A percentile compares a stretch with the other conserved stretches of the same genome.
Conservation (phyloP, 2,113 vertebrate species). For the Sebastes fasciatus region DNA sequence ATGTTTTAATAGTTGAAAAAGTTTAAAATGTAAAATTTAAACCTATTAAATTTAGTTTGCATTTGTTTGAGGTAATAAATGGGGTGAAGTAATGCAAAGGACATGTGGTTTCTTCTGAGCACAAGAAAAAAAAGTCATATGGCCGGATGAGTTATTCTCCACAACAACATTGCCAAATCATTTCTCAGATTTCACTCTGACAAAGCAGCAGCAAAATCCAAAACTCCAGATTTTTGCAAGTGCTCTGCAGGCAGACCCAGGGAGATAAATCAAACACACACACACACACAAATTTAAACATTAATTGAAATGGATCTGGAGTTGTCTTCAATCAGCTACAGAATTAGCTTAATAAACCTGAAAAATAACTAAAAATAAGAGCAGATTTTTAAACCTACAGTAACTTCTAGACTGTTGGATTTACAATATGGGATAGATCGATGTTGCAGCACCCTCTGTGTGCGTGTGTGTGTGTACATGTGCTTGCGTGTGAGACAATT, state of each 20-base stretch:
- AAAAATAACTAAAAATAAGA: not conserved
- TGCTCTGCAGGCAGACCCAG: not conserved
- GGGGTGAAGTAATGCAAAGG: not conserved
- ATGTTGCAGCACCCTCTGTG: not conserved
- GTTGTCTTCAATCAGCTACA: not conserved
- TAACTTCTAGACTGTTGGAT: not conserved
- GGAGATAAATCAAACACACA: not conserved
- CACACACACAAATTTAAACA: not conserved
- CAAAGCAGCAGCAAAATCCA: not conserved
- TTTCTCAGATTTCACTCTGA: not conserved
- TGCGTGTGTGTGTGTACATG: conserved; percentile 4
- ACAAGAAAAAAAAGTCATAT: not conserved
- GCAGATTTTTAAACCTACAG: not conserved
- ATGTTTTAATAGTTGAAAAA: not conserved
- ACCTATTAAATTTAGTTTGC: not conserved
- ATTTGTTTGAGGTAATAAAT: not conserved
- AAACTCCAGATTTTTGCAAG: not conserved
- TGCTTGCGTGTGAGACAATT: conserved; percentile 21
- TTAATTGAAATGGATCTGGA: not conserved
- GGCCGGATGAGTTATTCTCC: not conserved
- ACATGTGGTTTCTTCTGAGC: not conserved
- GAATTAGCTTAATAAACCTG: not conserved
- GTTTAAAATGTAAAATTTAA: no score
- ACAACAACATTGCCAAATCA: not conserved
- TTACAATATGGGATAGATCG: no score